Evolutionary conservation across 2,113 vertebrate species (phyloP).

Genomic region (Prochilodus magdalenae): DNA sequence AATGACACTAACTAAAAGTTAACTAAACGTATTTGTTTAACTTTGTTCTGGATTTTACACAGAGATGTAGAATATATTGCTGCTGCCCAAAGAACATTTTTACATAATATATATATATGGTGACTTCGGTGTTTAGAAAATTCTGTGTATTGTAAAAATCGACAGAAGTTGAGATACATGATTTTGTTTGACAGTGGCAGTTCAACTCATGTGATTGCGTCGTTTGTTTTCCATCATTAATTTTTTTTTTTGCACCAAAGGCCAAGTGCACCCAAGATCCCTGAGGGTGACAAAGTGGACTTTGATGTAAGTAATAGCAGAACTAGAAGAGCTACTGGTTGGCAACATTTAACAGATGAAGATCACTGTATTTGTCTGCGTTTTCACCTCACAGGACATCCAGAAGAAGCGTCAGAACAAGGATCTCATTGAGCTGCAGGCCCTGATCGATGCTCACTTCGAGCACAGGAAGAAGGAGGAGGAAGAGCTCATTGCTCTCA

Average conservation of each 20-base stretch:
- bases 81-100: no score
- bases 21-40: not conserved
- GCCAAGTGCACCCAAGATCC: slow-evolving; percentile 93
- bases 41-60: no score
- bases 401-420: slow-evolving; percentile 99
- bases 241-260: slow-evolving; percentile 62
- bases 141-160: no score
- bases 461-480: slow-evolving; percentile 96
- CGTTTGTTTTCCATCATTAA: not conserved
- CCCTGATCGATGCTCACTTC: slow-evolving; percentile 94
- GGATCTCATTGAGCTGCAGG: slow-evolving; percentile 94
- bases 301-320: slow-evolving; percentile 91
- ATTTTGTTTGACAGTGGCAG: no score
- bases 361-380: not conserved
- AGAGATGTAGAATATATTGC: not conserved
- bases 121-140: no score
- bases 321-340: not conserved
- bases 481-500: slow-evolving; percentile 93
- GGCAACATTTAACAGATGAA: not conserved
- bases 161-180: no score
- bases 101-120: no score
- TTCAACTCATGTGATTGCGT: not conserved
- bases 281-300: slow-evolving; percentile 98
- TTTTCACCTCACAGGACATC: slow-evolving; percentile 84
- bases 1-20: not conserved